Conservation (phyloP, 2,888 invertebrate genomes). For the Stenotaenia linearis region DNA sequence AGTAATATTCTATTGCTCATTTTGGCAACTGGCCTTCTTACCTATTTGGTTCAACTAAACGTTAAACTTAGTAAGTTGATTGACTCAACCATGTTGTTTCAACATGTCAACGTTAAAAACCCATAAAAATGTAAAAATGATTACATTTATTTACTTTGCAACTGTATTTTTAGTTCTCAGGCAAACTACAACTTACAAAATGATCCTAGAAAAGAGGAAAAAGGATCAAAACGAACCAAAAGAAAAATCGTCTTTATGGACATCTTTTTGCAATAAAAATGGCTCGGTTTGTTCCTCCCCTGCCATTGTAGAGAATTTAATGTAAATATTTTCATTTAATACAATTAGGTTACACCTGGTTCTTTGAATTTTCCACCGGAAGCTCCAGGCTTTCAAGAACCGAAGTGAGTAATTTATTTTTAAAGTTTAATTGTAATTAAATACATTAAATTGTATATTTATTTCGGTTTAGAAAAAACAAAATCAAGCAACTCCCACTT, state of each 20-base stretch:
- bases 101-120: background rate
- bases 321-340: background rate
- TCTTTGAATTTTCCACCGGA: background rate
- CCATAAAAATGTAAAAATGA: background rate
- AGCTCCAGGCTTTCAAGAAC: background rate
- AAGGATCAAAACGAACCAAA: background rate
- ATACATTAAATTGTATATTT: background rate
- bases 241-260: background rate
- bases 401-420: background rate
- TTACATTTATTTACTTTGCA: background rate
- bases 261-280: background rate
- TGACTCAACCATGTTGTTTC: background rate
- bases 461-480: background rate
- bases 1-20: background rate
- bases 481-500: background rate
- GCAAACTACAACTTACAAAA: constrained; percentile 30
- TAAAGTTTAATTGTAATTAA: too few relatives aligned
- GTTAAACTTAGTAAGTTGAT: constrained; percentile 10
- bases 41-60: constrained; percentile 30
- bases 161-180: constrained; percentile 26
- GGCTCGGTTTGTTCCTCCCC: background rate
- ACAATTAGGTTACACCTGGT: background rate
- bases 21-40: constrained; percentile 19
- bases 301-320: background rate
- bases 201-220: constrained; percentile 17